Percentiles rank a stretch among this genome's conserved stretches.
phyloP scores from a whole-genome alignment of 2,113 vertebrate species.

The Diadophis punctatus region DNA sequence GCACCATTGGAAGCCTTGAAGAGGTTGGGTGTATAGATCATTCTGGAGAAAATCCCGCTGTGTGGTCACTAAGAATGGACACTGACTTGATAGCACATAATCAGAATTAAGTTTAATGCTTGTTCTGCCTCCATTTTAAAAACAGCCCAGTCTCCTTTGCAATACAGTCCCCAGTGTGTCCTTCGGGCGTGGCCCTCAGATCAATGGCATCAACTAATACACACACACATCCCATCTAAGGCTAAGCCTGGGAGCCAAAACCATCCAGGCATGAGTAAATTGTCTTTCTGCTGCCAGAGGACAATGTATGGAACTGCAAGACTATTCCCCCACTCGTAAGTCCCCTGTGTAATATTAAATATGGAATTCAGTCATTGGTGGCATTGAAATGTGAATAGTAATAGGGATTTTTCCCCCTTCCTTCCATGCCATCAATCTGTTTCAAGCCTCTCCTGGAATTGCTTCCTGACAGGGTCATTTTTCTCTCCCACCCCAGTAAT shows the following conservation, averaged over 20 bases:
- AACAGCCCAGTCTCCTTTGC: not conserved
- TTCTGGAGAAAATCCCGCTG: not conserved
- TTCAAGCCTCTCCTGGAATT: not conserved
- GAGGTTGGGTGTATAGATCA: not conserved
- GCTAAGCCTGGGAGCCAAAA: not conserved
- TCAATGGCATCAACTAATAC: not conserved
- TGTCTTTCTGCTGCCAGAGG: not conserved
- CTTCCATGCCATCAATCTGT: not conserved
- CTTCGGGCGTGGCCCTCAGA: not conserved
- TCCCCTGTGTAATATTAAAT: not conserved
- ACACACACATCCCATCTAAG: not conserved
- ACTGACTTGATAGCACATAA: not conserved
- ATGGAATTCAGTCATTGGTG: not conserved
- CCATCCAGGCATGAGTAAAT: not conserved
- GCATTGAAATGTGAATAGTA: not conserved
- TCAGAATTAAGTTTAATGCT: not conserved
- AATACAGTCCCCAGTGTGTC: not conserved
- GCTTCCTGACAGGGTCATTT: not conserved
- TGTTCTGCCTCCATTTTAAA: not conserved
- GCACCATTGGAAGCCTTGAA: not conserved
- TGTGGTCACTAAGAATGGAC: not conserved
- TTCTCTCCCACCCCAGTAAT: not conserved
- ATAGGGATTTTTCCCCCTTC: not conserved
- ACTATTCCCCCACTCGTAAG: not conserved
- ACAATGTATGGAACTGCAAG: not conserved